Base-by-base conservation (phyloP, 2,113 vertebrate species). In the Balaeniceps rex region DNA sequence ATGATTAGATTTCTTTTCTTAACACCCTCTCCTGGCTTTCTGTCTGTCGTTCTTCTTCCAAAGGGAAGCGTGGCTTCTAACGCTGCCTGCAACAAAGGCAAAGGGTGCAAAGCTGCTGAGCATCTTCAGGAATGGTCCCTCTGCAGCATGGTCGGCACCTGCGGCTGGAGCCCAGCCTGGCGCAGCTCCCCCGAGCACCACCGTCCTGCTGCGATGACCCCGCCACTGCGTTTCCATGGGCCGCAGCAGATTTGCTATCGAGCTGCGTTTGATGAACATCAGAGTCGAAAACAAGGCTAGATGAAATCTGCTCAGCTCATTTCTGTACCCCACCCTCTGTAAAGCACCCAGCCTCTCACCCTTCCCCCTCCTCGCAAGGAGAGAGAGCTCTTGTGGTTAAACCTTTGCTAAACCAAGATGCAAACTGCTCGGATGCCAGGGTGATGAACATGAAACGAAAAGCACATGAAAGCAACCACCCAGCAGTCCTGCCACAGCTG, bases 161-260 rank as follows among this genome's bases (percentile, higher is more conserved):
- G 81, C 2, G 3, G 55, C 65, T 26, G 81, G 61, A 40, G 49
- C 68, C 38, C 51, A 58, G 84, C 29, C 68, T 14, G 61, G 42
- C 3, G 0, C 66, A 46, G 46, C 23, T 54, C 5, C 44, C 42
- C 24, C 0, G 0, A 49, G 68, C 49, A 34, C n/a, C 1, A 1
- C 42, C 0, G 0, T 63, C 74, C 33, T 6, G 2, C 19, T 25
- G 61, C 3, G 1, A 21, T 51, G 74, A 58, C 61, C 49, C 58
- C 1, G 2, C 34, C 22, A 5, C 34, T 29, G 44, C 65, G 18
- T 75, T 63, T 91, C 66, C 63, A 17, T 1, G 2, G 75, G 49
- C 66, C 63, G 81, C 51, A 51, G 81, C 70, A 70, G 19, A 63
- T 87, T 87, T 94, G 31, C 66, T 85, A 49, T 69, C 9, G 4